phyloP scores from a whole-genome alignment of 2,888 invertebrate genomes.

The Cyaniris semiargus region DNA sequence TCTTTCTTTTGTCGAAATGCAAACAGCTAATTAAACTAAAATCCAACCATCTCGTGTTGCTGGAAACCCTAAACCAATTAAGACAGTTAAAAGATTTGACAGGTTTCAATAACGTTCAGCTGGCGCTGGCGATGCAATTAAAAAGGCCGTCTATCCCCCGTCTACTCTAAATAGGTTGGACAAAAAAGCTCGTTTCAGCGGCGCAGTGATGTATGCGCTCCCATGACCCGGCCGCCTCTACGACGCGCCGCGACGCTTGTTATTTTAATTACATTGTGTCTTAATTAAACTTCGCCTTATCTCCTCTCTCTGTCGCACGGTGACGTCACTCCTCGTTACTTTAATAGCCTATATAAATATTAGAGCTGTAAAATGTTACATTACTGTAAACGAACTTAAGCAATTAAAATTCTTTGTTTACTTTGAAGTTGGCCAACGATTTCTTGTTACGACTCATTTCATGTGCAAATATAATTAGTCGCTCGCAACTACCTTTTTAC shows the following conservation, averaged over 20 bases:
- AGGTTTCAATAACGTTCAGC: not conserved
- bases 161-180: constrained; percentile 13
- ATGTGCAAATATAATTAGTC: constrained; percentile 29
- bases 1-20: not conserved
- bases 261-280: constrained; percentile 75
- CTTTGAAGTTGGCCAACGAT: constrained; percentile 9
- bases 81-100: not conserved
- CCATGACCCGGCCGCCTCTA: constrained; percentile 64
- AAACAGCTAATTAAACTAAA: not conserved
- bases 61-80: not conserved
- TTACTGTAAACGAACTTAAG: not conserved
- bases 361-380: not conserved
- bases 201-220: constrained; percentile 59
- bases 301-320: constrained; percentile 37
- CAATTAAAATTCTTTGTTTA: constrained; percentile 24
- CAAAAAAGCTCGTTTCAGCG: constrained; percentile 40
- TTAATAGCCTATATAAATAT: constrained; percentile 19
- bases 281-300: constrained; percentile 60
- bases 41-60: not conserved
- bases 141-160: constrained; percentile 20
- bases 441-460: constrained; percentile 19
- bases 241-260: constrained; percentile 62
- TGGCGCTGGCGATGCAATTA: constrained; percentile 13
- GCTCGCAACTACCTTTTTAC: not conserved
- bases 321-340: constrained; percentile 12